phyloP scores from a whole-genome alignment of 1,140 invertebrate species.

The Philotrypesis tridentata region DNA sequence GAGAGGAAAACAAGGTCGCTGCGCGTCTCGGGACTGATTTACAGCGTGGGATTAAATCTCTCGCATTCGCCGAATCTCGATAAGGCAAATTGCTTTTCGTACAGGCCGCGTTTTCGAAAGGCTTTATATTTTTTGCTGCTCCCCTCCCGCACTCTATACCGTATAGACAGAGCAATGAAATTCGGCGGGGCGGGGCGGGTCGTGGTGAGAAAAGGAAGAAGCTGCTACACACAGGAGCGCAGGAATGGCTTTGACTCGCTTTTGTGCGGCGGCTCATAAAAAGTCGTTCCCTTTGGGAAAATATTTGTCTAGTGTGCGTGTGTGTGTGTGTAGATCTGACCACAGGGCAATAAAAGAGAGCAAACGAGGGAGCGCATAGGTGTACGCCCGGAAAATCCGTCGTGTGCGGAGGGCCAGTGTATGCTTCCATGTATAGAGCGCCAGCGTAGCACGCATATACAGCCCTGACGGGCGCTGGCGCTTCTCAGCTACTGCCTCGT shows the following conservation, averaged over 20 bases:
- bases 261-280: slow-evolving; percentile 25
- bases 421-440: background rate
- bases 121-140: background rate
- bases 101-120: background rate
- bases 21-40: slow-evolving; percentile 17
- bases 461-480: no score
- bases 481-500: background rate
- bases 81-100: slow-evolving; percentile 43
- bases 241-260: slow-evolving; percentile 30
- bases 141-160: background rate
- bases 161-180: slow-evolving; percentile 1
- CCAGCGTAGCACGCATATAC: no score
- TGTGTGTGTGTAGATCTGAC: background rate
- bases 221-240: background rate
- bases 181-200: no score
- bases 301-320: background rate
- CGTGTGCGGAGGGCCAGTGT: background rate
- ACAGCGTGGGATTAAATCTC: slow-evolving; percentile 41
- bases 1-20: slow-evolving; percentile 17
- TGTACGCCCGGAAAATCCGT: background rate
- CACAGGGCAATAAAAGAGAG: background rate
- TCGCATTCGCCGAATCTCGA: slow-evolving; percentile 33
- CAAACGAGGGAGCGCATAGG: background rate
- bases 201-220: background rate
- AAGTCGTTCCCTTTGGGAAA: slow-evolving; percentile 5